Percentiles rank a stretch among this genome's conserved stretches.
Conservation (phyloP, 2,888 invertebrate species). For the Margaritifera margaritifera region DNA sequence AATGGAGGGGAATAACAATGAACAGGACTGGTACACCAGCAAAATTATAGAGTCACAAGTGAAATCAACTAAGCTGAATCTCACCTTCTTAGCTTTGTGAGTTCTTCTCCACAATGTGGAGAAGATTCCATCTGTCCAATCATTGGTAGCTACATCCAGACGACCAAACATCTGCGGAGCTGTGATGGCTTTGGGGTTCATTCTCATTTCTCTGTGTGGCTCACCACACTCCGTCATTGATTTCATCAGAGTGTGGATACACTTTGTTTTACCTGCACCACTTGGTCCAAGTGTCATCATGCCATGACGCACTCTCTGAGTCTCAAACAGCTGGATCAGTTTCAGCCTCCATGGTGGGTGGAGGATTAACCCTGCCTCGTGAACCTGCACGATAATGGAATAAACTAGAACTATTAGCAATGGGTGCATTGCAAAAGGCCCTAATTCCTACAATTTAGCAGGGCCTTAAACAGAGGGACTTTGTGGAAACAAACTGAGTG, state of each 20-base stretch:
- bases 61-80: neutral
- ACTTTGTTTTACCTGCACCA: slow-evolving; percentile 83
- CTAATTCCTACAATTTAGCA: no score
- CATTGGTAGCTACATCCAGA: slow-evolving; percentile 96
- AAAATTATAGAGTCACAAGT: no score
- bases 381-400: slow-evolving; percentile 49
- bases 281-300: slow-evolving; percentile 74
- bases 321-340: slow-evolving; percentile 85
- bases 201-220: slow-evolving; percentile 93
- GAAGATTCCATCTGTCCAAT: slow-evolving; percentile 99
- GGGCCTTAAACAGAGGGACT: no score
- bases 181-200: slow-evolving; percentile 98
- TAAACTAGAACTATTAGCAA: neutral
- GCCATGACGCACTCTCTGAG: slow-evolving; percentile 73
- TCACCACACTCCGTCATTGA: slow-evolving; percentile 89
- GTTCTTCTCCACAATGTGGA: slow-evolving; percentile 97
- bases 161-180: slow-evolving; percentile 98
- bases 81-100: slow-evolving; percentile 85
- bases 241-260: slow-evolving; percentile 91
- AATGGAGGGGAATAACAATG: no score
- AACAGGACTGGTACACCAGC: no score
- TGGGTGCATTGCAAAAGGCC: no score
- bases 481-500: no score
- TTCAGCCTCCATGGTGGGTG: slow-evolving; percentile 97
- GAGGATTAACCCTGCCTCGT: slow-evolving; percentile 81